Evolutionary conservation across 2,888 invertebrate genomes (phyloP), one percentile per base, ranked within the genome.

Genomic region (Drosophila putrida): DNA sequence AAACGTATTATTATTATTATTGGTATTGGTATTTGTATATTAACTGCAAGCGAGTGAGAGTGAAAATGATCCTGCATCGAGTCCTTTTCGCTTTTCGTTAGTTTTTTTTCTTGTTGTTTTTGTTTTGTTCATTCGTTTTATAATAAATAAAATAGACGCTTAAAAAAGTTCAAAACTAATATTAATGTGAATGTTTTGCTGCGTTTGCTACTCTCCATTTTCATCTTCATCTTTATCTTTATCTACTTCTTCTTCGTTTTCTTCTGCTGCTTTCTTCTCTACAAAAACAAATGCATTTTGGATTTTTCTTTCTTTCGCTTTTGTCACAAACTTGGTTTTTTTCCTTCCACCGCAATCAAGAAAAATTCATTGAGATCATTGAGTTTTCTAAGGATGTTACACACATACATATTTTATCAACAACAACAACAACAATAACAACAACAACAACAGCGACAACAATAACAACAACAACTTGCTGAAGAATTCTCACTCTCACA

Each of bases 361-460:
- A 87, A 87, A 85, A 84, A 78, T 87, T 85, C 85, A 75, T 89
- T 85, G 85, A 85, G 85, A 85, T 85, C 85, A 85, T 85, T 85
- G 75, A 88, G 89, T 89, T 89, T 77, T 75, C 77, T 77, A 82
- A 79, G 86, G 80, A 82, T 84, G 79, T 81, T 58, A 49, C 47
- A 58, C 47, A 47, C 25, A 35, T 58, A 28, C 43, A 31, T 43
- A 28, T 31, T 51, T 51, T 46, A 50, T 61, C 69, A 68, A 68
- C 39, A 71, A 33, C 53, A 55, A 58, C 55, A 44, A 62, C 61
- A 50, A 55, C 61, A 41, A 57, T 43, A 54, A 44, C 46, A 70
- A 61, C 59, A 44, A 71, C 46, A 43, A 36, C 47, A 38, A 53
- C 54, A 31, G 47, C 35, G 35, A 43, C 44, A 38, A 46, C 47